These are phyloP conservation scores for Zapornia atra DNA, from an alignment of 2,113 vertebrate species.

Conservation along the genomic window DNA sequence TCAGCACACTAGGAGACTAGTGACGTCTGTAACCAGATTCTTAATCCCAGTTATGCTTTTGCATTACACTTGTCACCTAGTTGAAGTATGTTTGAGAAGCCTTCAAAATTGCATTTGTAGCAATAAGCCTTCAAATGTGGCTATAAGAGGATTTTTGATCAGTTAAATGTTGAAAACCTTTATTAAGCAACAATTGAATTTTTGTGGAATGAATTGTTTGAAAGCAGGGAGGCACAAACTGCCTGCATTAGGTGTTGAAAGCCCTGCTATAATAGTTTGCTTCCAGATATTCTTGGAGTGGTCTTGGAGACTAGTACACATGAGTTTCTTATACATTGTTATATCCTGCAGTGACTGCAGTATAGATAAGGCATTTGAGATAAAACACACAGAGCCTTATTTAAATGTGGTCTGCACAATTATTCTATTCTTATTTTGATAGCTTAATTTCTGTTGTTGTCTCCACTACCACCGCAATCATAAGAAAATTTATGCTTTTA, in stretches of 20 bases:
- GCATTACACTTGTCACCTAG: rapidly evolving
- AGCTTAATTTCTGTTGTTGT: neutral
- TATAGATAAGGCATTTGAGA: neutral
- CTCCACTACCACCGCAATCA: too few relatives aligned
- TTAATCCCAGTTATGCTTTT: neutral
- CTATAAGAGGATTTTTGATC: neutral
- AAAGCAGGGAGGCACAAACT: neutral
- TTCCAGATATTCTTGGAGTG: neutral
- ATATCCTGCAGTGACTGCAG: neutral
- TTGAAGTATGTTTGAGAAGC: neutral
- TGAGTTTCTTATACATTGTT: neutral
- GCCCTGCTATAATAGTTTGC: neutral
- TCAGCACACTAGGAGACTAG: neutral
- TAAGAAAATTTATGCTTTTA: neutral
- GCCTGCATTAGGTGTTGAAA: neutral
- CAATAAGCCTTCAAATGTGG: neutral
- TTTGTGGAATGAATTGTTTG: neutral
- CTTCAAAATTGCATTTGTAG: neutral
- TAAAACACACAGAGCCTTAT: neutral
- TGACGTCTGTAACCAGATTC: neutral
- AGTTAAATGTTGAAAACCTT: neutral
- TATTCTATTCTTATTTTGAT: neutral
- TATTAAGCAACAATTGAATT: neutral
- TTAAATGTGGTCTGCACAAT: neutral
- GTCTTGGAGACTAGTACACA: neutral